phyloP scores from a whole-genome alignment of 2,888 invertebrate genomes.

The Nematopogon swammerdamellus region DNA sequence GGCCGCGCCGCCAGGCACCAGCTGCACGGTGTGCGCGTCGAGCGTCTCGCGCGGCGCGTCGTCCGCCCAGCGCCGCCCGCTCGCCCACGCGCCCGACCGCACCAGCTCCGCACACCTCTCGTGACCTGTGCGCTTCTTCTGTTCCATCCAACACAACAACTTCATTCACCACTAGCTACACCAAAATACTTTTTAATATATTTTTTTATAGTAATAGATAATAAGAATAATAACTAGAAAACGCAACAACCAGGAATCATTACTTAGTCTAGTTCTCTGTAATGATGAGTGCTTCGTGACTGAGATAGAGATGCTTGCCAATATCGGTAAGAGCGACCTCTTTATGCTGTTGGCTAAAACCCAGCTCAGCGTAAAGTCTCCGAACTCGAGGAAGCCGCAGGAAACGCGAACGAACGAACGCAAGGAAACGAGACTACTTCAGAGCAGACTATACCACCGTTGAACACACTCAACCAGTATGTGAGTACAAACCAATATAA shows the following conservation, averaged over 20 bases:
- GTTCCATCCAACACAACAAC: conserved; percentile 8
- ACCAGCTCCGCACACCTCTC: conserved; percentile 82
- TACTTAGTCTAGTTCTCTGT: background rate
- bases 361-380: background rate
- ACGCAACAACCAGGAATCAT: background rate
- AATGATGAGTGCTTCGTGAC: background rate
- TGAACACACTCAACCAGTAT: background rate
- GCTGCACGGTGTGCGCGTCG: conserved; percentile 66
- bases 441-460: no score
- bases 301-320: background rate
- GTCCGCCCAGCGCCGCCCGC: conserved; percentile 61
- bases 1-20: conserved; percentile 93
- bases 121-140: conserved; percentile 81
- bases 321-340: conserved; percentile 1
- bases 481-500: background rate
- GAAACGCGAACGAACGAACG: no score
- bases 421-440: background rate
- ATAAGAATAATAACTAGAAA: background rate
- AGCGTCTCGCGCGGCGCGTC: conserved; percentile 89
- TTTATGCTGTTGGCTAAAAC: background rate
- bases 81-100: conserved; percentile 80
- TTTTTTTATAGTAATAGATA: no score
- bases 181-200: no score
- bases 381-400: background rate
- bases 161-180: no score